Evolutionary conservation across 2,113 vertebrate genomes (phyloP).

Genomic region (Dinomys branickii): DNA sequence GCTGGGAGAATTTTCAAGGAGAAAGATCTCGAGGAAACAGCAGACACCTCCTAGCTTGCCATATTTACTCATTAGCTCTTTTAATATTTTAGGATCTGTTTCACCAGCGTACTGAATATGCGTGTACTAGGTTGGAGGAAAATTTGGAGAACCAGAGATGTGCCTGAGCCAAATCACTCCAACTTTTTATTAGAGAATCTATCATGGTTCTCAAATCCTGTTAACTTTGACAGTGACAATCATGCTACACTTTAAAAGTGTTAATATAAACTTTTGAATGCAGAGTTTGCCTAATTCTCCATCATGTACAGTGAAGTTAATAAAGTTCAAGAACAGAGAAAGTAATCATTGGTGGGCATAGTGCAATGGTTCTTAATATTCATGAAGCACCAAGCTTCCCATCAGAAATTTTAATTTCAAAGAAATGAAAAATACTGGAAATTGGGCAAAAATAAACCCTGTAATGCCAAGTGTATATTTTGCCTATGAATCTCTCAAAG

Average conservation of each 20-base stretch:
- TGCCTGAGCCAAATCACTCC: neutral
- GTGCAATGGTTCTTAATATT: neutral
- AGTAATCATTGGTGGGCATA: neutral
- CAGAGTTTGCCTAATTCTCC: neutral
- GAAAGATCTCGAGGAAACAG: neutral
- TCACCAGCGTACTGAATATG: neutral
- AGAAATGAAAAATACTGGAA: neutral
- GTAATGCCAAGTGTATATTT: neutral
- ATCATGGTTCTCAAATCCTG: neutral
- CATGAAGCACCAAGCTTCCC: neutral
- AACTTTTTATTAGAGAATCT: neutral
- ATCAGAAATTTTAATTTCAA: slow-evolving; percentile 10
- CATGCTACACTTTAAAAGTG: neutral
- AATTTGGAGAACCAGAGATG: neutral
- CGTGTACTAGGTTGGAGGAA: neutral
- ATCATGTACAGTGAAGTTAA: neutral
- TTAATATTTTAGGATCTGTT: neutral
- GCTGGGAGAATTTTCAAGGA: neutral
- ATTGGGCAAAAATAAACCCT: neutral
- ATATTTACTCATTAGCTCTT: neutral
- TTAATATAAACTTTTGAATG: neutral
- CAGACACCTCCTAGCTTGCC: neutral
- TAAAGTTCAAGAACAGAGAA: neutral
- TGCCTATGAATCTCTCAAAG: neutral
- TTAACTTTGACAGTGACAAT: neutral